Conservation (phyloP, 1,140 invertebrate genomes). For the Calosoma granatense region DNA sequence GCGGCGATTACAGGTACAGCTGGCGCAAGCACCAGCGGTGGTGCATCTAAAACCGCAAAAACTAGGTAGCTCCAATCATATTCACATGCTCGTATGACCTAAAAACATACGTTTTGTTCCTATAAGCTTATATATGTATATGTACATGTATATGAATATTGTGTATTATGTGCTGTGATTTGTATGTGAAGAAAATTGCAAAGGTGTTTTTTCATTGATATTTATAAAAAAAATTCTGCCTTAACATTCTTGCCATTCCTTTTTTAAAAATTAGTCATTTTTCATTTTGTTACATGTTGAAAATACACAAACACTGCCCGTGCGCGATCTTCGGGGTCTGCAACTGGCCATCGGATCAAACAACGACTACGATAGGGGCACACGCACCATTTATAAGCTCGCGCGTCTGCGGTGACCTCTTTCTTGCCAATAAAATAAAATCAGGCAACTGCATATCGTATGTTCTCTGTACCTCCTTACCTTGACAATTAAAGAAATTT, state of each 20-base stretch:
- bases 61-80: neutral
- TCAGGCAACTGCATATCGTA: no score
- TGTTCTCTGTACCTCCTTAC: no score
- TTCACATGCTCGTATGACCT: neutral
- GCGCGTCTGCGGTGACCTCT: no score
- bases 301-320: neutral
- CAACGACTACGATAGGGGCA: no score
- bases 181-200: conserved; percentile 8
- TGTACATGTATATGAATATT: neutral
- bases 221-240: neutral
- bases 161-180: conserved; percentile 6
- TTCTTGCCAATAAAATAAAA: no score
- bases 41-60: neutral
- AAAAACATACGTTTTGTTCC: neutral
- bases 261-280: neutral
- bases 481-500: neutral
- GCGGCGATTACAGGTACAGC: conserved; percentile 26
- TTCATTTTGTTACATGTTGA: neutral
- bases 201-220: neutral
- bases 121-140: neutral
- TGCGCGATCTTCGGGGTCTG: no score
- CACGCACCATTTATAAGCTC: no score
- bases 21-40: neutral
- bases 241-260: conserved; percentile 6
- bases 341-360: no score